phyloP scores from a whole-genome alignment of 2,113 vertebrate genomes.

The Pelecanus crispus region DNA sequence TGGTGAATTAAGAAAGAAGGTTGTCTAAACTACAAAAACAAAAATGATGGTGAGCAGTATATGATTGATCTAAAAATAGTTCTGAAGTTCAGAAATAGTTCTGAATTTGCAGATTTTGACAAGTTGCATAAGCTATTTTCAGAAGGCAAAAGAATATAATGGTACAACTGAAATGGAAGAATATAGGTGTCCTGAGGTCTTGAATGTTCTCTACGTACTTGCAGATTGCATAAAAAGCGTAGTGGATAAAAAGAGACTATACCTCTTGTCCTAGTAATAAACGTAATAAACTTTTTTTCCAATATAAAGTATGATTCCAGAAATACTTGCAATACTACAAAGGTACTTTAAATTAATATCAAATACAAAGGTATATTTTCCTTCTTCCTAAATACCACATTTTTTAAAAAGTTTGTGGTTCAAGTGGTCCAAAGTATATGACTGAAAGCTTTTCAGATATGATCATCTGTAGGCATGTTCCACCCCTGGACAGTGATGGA shows the following conservation, averaged over 20 bases:
- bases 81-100: background rate
- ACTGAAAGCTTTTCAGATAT: background rate
- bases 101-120: background rate
- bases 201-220: background rate
- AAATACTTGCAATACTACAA: background rate
- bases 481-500: background rate
- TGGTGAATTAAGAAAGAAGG: background rate
- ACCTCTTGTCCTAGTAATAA: background rate
- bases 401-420: background rate
- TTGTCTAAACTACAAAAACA: background rate
- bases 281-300: background rate
- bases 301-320: background rate
- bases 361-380: background rate
- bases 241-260: background rate
- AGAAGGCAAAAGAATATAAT: background rate
- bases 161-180: background rate
- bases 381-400: background rate
- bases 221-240: background rate
- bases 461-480: background rate
- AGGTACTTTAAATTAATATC: background rate
- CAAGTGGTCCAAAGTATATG: background rate
- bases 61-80: background rate
- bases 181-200: background rate
- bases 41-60: background rate
- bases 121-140: background rate